Base-by-base conservation (phyloP, 2,113 vertebrate species). In the Macrotus californicus region DNA sequence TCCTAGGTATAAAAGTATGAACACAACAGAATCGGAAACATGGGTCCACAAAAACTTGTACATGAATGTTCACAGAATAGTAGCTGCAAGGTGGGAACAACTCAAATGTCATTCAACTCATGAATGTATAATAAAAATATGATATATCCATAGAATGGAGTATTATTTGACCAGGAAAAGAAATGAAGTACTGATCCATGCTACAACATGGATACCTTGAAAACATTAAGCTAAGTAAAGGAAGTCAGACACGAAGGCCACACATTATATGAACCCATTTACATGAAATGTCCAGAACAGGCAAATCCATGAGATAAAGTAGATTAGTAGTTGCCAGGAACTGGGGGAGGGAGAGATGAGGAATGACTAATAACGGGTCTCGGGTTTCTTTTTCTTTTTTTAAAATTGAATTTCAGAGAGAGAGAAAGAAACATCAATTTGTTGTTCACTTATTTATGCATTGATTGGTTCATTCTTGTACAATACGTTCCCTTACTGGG, bases 161-260 rank as follows among this genome's bases (percentile, higher is more conserved):
- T 95, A 87, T 88, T 88, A 95, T 66, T 90, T 24, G 22, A 64
- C 13, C 34, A 82, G 82, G 46, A 95, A 88, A 95, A n/a, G 43
- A 67, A 89, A 85, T 80, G 9, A 84, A 87, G 15, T 81, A 90
- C 10, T 85, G 21, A 79, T 84, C 72, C 18, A 70, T 84, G 34
- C 69, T 79, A 43, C 6, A 83, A 87, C 19, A 85, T 12, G 26
- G 21, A 73, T 67, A 39, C 15, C 12, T 54, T 90, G 72, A 87
- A 96, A 94, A 91, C 9, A 92, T 52, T 64, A 79, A 48, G 36
- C 24, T 66, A 85, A 81, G 22, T 77, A 52, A 96, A 95, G 89
- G 67, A 81, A 75, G 36, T 48, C 86, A 96, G 48, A 94, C 19
- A 91, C 82, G 91, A 66, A 91, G 54, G 39, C 18, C 73, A 59